phyloP scores from a whole-genome alignment of 1,140 invertebrate genomes.

The Chymomyza costata region DNA sequence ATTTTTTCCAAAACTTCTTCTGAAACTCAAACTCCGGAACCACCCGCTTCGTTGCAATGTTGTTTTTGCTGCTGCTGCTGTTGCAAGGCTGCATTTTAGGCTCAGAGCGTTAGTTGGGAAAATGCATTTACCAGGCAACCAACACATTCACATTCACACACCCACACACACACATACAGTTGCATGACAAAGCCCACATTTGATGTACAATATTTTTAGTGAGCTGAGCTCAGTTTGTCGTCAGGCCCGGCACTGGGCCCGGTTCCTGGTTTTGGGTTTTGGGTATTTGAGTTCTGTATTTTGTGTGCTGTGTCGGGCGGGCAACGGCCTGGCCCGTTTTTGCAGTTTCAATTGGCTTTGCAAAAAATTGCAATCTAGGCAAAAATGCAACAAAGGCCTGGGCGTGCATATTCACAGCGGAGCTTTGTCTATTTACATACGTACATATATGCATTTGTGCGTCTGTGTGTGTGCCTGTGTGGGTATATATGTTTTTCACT shows the following conservation, averaged over 20 bases:
- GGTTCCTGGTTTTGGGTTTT: conserved; percentile 1
- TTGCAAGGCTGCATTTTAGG: conserved; percentile 68
- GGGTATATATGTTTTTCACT: conserved; percentile 19
- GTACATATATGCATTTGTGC: conserved; percentile 11
- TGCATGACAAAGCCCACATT: conserved; percentile 26
- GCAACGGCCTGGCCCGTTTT: conserved; percentile 34
- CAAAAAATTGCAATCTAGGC: conserved; percentile 73
- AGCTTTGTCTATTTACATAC: conserved; percentile 13
- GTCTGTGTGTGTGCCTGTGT: conserved; percentile 17
- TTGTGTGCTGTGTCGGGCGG: background rate
- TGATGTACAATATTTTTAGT: conserved; percentile 71
- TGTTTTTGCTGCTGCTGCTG: background rate
- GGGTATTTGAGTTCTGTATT: too few species aligned
- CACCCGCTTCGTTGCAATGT: background rate
- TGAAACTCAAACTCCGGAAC: conserved; percentile 26
- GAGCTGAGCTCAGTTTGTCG: conserved; percentile 7
- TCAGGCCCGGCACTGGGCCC: conserved; percentile 12
- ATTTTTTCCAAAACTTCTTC: conserved; percentile 59
- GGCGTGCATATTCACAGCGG: conserved; percentile 35
- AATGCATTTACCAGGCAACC: conserved; percentile 35
- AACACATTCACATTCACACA: conserved; percentile 11
- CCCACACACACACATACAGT: conserved; percentile 1
- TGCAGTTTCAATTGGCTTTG: conserved; percentile 55
- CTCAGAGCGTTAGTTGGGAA: conserved; percentile 30
- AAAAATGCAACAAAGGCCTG: conserved; percentile 71